Base-by-base conservation (phyloP, 2,113 vertebrate species). In the Nerophis lumbriciformis region DNA sequence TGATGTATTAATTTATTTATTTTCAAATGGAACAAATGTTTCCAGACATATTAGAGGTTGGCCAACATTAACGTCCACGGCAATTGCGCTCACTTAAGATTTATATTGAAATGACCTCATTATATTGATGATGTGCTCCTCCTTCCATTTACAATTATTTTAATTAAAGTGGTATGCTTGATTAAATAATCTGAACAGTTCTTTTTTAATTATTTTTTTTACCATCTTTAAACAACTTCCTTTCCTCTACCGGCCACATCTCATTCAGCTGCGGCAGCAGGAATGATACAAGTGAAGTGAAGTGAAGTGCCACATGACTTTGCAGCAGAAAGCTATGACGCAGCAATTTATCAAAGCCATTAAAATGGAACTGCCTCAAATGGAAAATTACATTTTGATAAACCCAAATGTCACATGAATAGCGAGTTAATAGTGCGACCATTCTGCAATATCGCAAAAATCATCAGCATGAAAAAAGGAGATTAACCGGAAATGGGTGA, bases 321-420 rank as follows among this genome's bases (percentile, higher is more conserved):
- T 47, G 16, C 58, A 64, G 59, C 45, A 19, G 9, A 16, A 67
- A 70, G 54, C 28, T 28, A 69, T 65, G 35, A 4, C 38, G 44
- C 44, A 68, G 74, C 66, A 66, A 16, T 77, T 72, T 59, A 35
- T 69, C 3, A 9, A 5, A 58, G 61, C 61, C 19, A 63, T 61
- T 11, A 39, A 19, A 56, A 39, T 37, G 37, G 36, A 53, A 12
- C 51, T 7, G 11, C 28, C 21, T 35, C 28, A 53, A 36, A 53
- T 35, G 13, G 11, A 8, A 36, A 53, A 2, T 6, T 5, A 13
- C 3, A 51, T 52, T 11, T 28, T 12, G 21, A 36, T 36, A 28
- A 36, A 53, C 6, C 6, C 11, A 35, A 53, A 36, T 36, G 28
- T 54, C 42, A 53, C 47, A 62, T 56, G 15, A 61, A 60, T 16